Percentiles rank a stretch among this genome's conserved stretches.
These are phyloP conservation scores for Merops nubicus DNA, from an alignment of 2,113 vertebrate species.

Conservation along the genomic window DNA sequence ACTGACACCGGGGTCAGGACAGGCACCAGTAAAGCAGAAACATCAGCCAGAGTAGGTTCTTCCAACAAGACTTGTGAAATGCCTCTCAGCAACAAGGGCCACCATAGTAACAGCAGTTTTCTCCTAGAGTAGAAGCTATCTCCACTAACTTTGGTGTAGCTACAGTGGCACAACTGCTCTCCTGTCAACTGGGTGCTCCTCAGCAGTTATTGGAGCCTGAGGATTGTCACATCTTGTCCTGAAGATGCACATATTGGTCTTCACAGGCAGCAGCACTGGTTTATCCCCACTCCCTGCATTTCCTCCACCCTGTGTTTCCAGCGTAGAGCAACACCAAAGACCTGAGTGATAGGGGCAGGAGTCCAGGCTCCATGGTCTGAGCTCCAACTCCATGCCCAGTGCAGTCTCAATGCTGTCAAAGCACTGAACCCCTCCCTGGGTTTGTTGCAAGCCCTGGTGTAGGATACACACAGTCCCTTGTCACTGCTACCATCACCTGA, in stretches of 20 bases:
- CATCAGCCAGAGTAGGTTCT: rapidly evolving
- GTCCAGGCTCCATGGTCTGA: not conserved
- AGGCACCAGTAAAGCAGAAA: not conserved
- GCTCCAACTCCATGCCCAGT: not conserved
- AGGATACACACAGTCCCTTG: not conserved
- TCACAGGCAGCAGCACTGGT: not conserved
- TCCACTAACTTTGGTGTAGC: not conserved
- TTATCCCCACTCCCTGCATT: not conserved
- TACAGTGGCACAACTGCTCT: not conserved
- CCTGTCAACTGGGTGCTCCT: not conserved
- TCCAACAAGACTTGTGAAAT: not conserved
- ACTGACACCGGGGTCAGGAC: not conserved
- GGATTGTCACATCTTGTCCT: not conserved
- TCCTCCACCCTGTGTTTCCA: not conserved
- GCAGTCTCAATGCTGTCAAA: not conserved
- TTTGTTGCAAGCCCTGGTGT: not conserved
- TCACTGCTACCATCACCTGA: not conserved
- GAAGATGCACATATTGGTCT: not conserved
- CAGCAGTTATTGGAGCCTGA: not conserved
- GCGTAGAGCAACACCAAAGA: not conserved
- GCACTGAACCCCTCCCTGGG: not conserved
- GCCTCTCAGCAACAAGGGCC: not conserved
- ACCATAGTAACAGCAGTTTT: not conserved
- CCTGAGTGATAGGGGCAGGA: not conserved
- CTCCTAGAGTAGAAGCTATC: not conserved